Evolutionary conservation across 2,888 invertebrate genomes (phyloP), one percentile per base, ranked within the genome.

Genomic region (Sphaerophoria rueppellii): DNA sequence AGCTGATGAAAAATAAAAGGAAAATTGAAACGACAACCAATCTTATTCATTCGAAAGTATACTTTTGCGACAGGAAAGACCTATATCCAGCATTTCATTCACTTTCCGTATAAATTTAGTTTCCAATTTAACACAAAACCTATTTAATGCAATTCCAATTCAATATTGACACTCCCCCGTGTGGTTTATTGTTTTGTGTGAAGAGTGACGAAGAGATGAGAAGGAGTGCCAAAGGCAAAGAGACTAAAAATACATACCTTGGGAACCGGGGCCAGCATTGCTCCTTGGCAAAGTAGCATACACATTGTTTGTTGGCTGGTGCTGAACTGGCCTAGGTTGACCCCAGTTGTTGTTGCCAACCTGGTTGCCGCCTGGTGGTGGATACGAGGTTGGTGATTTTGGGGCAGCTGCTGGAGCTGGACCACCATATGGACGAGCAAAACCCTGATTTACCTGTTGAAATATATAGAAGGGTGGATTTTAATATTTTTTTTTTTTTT

Each of bases 281-380:
- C 89, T 88, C 80, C 91, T 89, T 69, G 92, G 92, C 88, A 92
- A 88, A 72, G 91, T 91, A 73, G 92, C 91, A 79, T 92, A 92
- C 4, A 91, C 89, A 87, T 90, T 91, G 87, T 88, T 88, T 74
- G 87, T 82, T 46, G 70, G 14, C 12, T 83, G 79, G 67, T 87
- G 88, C 70, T 86, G 87, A 65, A 87, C 87, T 76, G 87, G 88
- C 58, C 73, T 81, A 43, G 72, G 57, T 60, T 86, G 87, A 61
- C 87, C 87, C 88, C 88, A 88, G 74, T 87, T 90, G 35, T 37
- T 65, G 65, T 65, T 65, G 35, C 16, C 50, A 9, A 35, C 75
- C 76, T 60, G 82, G 86, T 65, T 88, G 88, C 46, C 14, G n/a
- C 88, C 43, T 63, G 88, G 89, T 87, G 92, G 91, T 87, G 91